phyloP scores from a whole-genome alignment of 2,888 invertebrate genomes.

The Lepas anatifera region DNA sequence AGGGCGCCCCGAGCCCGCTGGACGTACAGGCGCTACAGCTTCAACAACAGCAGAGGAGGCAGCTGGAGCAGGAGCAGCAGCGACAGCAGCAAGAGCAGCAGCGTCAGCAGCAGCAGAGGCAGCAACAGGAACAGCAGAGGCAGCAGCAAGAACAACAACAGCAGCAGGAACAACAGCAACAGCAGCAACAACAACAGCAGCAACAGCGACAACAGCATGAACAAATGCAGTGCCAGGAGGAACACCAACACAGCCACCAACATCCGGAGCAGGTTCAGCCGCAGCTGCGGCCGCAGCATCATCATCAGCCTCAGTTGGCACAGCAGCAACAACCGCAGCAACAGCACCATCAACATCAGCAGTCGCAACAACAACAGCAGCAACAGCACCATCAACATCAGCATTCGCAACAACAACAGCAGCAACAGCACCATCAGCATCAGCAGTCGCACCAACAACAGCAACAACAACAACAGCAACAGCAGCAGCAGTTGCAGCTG shows the following conservation, averaged over 20 bases:
- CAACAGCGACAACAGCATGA: background rate
- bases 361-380: conserved; percentile 13
- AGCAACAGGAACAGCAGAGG: background rate
- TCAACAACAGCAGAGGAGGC: background rate
- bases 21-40: background rate
- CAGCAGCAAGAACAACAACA: conserved; percentile 10
- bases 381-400: conserved; percentile 16
- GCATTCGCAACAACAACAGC: conserved; percentile 4
- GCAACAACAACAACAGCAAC: background rate
- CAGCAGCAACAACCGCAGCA: no score
- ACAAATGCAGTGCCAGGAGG: conserved; percentile 3
- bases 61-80: background rate
- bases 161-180: conserved; percentile 11
- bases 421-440: background rate
- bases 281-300: background rate
- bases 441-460: background rate
- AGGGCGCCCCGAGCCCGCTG: background rate
- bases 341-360: no score
- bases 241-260: conserved; percentile 14
- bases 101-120: conserved; percentile 11
- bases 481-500: background rate
- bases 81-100: background rate
- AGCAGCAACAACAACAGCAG: conserved; percentile 17
- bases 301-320: no score
- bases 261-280: background rate